These are phyloP conservation scores for Sialis lutaria DNA, from an alignment of 2,888 invertebrate genomes.

Conservation along the genomic window DNA sequence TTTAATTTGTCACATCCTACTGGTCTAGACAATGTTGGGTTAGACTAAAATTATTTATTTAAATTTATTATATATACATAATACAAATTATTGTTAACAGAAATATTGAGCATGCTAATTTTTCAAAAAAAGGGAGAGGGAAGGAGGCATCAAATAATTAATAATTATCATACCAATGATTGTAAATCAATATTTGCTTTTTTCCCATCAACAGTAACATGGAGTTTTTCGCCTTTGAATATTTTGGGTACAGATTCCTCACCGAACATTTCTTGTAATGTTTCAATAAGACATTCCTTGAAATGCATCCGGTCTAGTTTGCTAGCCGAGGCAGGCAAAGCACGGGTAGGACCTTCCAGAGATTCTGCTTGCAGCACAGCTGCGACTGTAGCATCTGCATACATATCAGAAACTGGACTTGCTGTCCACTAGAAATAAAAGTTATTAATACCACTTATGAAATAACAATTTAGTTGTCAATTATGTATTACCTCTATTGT, in stretches of 20 bases:
- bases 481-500: slow-evolving; percentile 50
- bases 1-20: no score
- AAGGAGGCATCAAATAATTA: not conserved
- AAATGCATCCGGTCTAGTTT: slow-evolving; percentile 85
- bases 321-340: slow-evolving; percentile 33
- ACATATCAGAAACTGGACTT: slow-evolving; percentile 94
- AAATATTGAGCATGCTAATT: not conserved
- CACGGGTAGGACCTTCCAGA: slow-evolving; percentile 42
- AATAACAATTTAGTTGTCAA: not conserved
- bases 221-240: slow-evolving; percentile 76
- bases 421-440: slow-evolving; percentile 60
- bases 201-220: slow-evolving; percentile 71
- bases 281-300: slow-evolving; percentile 79
- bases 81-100: no score
- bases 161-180: slow-evolving; percentile 40
- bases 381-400: slow-evolving; percentile 85
- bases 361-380: slow-evolving; percentile 71
- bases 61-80: no score
- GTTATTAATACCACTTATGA: no score
- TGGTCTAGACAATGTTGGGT: no score
- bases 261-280: slow-evolving; percentile 90
- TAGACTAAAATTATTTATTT: no score
- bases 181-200: slow-evolving; percentile 72
- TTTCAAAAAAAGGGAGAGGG: not conserved
- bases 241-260: slow-evolving; percentile 85